These are phyloP conservation scores for Globodera ellingtonae DNA, from an alignment of 1,140 invertebrate species.

Conservation along the genomic window DNA sequence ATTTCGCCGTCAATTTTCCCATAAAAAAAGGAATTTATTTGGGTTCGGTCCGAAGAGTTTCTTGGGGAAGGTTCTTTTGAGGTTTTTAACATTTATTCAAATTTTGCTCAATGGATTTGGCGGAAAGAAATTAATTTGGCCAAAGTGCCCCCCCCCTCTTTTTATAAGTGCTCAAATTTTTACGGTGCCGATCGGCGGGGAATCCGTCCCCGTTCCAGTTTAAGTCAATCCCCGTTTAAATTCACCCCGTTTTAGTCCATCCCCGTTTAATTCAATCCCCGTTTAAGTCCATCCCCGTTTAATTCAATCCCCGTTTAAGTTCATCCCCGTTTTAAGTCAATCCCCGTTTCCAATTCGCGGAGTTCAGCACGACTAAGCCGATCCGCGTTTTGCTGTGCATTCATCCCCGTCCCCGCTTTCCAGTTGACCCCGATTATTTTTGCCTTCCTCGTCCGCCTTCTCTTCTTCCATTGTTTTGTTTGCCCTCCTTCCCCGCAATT, in stretches of 20 bases:
- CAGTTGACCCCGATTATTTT: background rate
- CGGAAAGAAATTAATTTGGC: background rate
- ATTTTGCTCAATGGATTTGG: background rate
- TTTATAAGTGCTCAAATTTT: background rate
- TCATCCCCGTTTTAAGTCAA: no score
- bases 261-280: no score
- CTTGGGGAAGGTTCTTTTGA: background rate
- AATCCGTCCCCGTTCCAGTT: background rate
- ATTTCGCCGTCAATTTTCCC: background rate
- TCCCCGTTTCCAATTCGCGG: background rate
- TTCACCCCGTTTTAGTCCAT: no score
- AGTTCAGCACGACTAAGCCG: background rate
- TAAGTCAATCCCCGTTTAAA: background rate
- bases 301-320: no score
- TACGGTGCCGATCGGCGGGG: no score
- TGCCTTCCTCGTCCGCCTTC: no score
- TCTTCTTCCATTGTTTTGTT: background rate
- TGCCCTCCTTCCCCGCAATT: background rate
- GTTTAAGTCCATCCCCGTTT: no score
- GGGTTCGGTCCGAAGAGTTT: background rate
- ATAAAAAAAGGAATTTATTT: background rate
- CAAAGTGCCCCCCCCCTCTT: background rate
- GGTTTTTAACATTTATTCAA: background rate
- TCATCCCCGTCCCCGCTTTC: background rate
- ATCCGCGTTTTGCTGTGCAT: background rate